These are phyloP conservation scores for Phalacrocorax pelagicus DNA, from an alignment of 2,113 vertebrate genomes.

Conservation along the genomic window DNA sequence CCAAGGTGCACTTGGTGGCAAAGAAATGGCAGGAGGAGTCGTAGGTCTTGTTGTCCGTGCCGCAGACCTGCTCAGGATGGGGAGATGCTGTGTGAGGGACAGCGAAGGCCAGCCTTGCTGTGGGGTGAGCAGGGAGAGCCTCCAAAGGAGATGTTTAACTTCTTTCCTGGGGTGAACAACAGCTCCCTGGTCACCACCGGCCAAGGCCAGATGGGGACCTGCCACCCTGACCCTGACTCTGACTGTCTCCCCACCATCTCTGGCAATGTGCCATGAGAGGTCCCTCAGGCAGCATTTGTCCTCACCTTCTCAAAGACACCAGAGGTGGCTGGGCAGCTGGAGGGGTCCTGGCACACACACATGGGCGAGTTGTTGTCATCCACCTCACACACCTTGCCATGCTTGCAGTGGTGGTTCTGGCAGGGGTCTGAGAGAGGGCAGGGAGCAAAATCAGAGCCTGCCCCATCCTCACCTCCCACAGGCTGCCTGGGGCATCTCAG, in stretches of 20 bases:
- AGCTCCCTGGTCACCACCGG: background rate
- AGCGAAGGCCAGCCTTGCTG: background rate
- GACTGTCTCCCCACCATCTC: background rate
- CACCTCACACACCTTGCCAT: constrained; percentile 95
- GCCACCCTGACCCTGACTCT: background rate
- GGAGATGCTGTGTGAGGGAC: background rate
- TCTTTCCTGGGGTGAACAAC: background rate
- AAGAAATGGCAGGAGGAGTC: constrained; percentile 98
- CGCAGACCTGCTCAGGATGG: constrained; percentile 82
- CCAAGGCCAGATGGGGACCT: background rate
- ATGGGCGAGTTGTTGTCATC: constrained; percentile 93
- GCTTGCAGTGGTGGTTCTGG: constrained; percentile 96
- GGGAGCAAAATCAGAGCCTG: background rate
- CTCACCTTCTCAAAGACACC: constrained; percentile 94
- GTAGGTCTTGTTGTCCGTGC: constrained; percentile 98
- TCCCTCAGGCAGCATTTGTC: background rate
- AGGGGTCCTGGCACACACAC: constrained; percentile 97
- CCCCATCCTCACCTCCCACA: background rate
- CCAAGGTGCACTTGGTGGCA: constrained; percentile 95
- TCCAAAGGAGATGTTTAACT: background rate
- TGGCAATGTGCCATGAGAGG: background rate
- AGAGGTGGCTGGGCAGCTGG: constrained; percentile 83
- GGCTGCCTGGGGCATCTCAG: background rate
- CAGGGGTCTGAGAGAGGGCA: constrained; percentile 82
- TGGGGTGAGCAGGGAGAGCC: background rate